Evolutionary conservation across 2,113 vertebrate genomes (phyloP).

Genomic region (Psilopogon haemacephalus): DNA sequence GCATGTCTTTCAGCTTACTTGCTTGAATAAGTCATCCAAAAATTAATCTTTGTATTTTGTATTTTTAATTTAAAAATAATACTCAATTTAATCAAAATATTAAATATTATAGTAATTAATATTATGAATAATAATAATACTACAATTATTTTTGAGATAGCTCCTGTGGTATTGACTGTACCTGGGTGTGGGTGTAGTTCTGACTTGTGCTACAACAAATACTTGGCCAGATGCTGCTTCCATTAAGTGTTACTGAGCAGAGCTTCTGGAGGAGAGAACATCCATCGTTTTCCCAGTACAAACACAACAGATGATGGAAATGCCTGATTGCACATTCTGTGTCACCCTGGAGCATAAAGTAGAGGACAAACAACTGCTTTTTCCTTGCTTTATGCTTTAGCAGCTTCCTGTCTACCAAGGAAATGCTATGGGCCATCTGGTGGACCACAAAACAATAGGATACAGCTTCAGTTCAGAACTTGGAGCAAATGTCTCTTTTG

Average conservation of each 20-base stretch:
- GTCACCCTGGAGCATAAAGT: background rate
- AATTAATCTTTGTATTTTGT: background rate
- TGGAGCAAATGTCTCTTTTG: background rate
- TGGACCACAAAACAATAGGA: background rate
- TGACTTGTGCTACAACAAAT: background rate
- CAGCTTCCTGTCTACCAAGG: background rate
- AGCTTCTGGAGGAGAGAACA: background rate
- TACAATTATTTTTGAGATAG: background rate
- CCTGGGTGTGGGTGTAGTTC: background rate
- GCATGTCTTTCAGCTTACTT: background rate
- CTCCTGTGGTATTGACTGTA: background rate
- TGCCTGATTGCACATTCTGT: background rate
- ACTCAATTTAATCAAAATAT: background rate
- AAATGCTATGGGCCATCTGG: background rate
- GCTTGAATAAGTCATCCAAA: background rate
- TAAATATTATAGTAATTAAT: background rate
- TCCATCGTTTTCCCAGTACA: background rate
- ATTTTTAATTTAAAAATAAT: background rate
- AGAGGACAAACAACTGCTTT: background rate
- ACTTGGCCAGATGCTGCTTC: background rate
- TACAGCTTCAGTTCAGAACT: background rate
- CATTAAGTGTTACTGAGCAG: background rate
- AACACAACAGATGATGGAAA: background rate
- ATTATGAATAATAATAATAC: background rate
- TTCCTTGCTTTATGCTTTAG: background rate